Conservation (phyloP, 2,888 invertebrate species). For the Ethmia dodecea region DNA sequence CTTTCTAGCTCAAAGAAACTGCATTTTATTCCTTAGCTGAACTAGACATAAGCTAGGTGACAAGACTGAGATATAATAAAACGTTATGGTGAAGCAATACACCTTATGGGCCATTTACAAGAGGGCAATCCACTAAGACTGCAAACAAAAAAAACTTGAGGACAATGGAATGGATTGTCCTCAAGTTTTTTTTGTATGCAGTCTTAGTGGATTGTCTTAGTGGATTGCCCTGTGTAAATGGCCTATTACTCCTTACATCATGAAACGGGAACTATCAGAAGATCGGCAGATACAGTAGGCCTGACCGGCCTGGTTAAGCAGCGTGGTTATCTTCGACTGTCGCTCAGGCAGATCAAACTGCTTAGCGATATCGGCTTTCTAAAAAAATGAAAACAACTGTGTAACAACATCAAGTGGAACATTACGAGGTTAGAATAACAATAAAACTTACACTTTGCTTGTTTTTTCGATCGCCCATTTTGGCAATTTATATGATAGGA, state of each 20-base stretch:
- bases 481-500: no score
- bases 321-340: constrained; percentile 92
- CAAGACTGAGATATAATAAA: background rate
- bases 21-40: no score
- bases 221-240: no score
- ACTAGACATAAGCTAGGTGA: no score
- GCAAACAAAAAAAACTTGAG: no score
- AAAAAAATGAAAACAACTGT: constrained; percentile 25
- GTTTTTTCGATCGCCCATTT: constrained; percentile 61
- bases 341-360: constrained; percentile 93
- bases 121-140: no score
- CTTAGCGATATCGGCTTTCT: constrained; percentile 93
- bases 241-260: constrained; percentile 89
- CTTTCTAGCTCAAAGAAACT: no score
- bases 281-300: constrained; percentile 97
- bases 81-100: background rate
- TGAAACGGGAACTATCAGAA: constrained; percentile 95
- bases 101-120: background rate
- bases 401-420: no score
- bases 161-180: no score
- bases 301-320: constrained; percentile 92
- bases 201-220: no score
- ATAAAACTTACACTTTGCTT: constrained; percentile 57
- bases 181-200: no score
- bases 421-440: background rate